Evolutionary conservation across 2,888 invertebrate genomes (phyloP).

Genomic region (Drosophila prostipennis): DNA sequence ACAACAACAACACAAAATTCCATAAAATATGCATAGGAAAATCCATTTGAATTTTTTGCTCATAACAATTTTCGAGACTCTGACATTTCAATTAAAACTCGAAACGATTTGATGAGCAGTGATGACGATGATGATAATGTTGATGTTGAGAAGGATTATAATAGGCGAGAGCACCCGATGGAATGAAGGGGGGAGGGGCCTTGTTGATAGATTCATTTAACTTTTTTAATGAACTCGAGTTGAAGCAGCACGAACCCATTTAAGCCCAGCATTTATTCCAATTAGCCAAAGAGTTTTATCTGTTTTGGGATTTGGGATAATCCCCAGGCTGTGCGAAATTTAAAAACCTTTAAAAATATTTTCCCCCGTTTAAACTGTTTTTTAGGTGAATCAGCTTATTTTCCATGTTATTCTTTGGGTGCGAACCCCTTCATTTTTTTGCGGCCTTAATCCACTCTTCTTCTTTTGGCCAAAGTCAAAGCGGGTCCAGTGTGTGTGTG

Average conservation of each 20-base stretch:
- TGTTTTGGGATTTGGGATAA: conserved; percentile 5
- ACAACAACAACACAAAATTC: conserved; percentile 19
- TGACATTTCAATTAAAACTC: conserved; percentile 52
- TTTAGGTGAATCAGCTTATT: not conserved
- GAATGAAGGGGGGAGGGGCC: not conserved
- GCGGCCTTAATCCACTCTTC: conserved; percentile 27
- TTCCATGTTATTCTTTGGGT: not conserved
- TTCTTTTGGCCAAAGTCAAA: conserved; percentile 28
- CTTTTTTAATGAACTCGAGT: conserved; percentile 68
- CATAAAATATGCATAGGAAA: conserved; percentile 43
- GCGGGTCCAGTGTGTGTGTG: conserved; percentile 2
- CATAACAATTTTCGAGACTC: conserved; percentile 43
- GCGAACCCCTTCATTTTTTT: conserved; percentile 5
- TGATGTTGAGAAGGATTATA: conserved; percentile 22
- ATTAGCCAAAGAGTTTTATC: conserved; percentile 23
- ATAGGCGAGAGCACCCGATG: conserved; percentile 7
- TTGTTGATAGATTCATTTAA: conserved; percentile 61
- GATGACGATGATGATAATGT: conserved; percentile 37
- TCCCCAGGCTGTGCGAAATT: not conserved
- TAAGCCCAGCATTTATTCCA: conserved; percentile 29
- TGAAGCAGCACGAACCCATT: conserved; percentile 18
- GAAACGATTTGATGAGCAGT: conserved; percentile 33
- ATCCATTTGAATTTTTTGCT: conserved; percentile 32
- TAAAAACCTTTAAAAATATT: not conserved
- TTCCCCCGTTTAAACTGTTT: not conserved